phyloP scores from a whole-genome alignment of 2,888 invertebrate species.

The Drosophila emarginata region DNA sequence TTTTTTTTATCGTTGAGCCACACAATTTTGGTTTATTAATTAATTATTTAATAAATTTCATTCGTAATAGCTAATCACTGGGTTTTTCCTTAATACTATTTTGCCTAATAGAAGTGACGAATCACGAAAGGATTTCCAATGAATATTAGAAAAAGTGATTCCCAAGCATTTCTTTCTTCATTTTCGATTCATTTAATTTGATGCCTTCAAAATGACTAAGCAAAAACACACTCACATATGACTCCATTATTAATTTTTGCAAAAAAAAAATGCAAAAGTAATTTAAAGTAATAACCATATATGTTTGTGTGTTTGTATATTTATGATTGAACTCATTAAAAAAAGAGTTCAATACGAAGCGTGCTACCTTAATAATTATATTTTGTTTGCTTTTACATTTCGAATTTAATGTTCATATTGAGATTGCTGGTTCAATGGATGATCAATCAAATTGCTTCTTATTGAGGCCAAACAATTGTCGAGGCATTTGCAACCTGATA shows the following conservation, averaged over 20 bases:
- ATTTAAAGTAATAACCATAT: conserved; percentile 10
- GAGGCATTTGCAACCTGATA: conserved; percentile 37
- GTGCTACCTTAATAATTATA: conserved; percentile 25
- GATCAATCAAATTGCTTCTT: conserved; percentile 62
- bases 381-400: conserved; percentile 38
- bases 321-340: conserved; percentile 53
- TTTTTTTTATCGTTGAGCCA: no score
- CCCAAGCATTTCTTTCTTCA: not conserved
- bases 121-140: not conserved
- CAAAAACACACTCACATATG: not conserved
- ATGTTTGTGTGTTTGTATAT: conserved; percentile 13
- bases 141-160: not conserved
- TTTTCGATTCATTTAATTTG: not conserved
- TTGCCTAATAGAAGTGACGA: not conserved
- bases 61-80: not conserved
- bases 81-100: not conserved
- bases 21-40: no score
- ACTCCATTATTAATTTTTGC: conserved; percentile 14
- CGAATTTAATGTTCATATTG: conserved; percentile 28
- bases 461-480: conserved; percentile 60
- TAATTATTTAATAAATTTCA: not conserved
- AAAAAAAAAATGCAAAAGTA: conserved; percentile 25
- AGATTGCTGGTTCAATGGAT: conserved; percentile 52
- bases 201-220: conserved; percentile 1
- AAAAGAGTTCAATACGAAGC: conserved; percentile 25